Conservation (phyloP, 2,113 vertebrate species). For the Chaetorhynchus papuensis region DNA sequence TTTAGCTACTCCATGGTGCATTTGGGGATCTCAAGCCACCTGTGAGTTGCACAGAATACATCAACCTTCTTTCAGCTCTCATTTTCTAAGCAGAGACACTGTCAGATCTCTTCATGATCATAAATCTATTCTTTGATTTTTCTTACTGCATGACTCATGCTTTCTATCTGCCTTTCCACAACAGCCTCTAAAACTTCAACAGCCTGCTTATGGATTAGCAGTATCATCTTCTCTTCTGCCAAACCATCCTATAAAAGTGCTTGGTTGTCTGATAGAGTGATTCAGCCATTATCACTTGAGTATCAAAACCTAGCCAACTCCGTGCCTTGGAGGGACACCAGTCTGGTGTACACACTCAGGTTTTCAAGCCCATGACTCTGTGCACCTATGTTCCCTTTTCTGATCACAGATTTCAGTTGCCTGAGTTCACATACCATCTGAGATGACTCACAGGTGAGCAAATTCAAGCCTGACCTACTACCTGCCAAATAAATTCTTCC, state of each 20-base stretch:
- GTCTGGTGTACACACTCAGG: background rate
- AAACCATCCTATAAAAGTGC: background rate
- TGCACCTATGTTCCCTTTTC: background rate
- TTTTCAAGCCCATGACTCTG: background rate
- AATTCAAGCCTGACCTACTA: background rate
- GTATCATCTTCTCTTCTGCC: background rate
- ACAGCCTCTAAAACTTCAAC: constrained; percentile 9
- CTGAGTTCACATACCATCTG: background rate
- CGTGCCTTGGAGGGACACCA: background rate
- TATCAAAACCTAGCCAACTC: background rate
- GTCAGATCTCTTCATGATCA: background rate
- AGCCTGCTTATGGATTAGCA: background rate
- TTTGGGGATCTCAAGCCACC: background rate
- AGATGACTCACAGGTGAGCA: background rate
- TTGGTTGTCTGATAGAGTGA: constrained; percentile 8
- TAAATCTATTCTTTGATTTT: constrained; percentile 1
- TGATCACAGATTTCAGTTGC: background rate
- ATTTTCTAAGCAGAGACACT: background rate
- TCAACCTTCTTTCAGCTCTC: background rate
- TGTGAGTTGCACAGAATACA: background rate
- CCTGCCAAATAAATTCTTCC: background rate
- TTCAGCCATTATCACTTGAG: constrained; percentile 26
- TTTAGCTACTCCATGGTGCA: background rate
- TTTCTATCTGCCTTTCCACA: background rate
- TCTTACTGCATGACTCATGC: background rate